Conservation (phyloP, 2,888 invertebrate species). For the Cenopis cana region DNA sequence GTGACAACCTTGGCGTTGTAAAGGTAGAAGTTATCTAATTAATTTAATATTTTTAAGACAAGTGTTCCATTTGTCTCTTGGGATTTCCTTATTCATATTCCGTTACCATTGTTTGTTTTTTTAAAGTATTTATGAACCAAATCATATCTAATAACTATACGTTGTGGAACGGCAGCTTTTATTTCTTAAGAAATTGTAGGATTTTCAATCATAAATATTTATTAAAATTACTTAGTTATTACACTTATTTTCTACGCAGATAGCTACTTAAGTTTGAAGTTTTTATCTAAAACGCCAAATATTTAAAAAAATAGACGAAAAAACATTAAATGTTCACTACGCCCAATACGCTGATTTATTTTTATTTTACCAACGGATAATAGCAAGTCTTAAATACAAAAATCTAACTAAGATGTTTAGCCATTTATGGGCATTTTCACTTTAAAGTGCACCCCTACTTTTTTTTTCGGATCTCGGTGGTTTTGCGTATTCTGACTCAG, state of each 20-base stretch:
- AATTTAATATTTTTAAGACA: constrained; percentile 8
- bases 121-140: constrained; percentile 33
- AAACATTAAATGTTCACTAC: background rate
- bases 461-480: too few species aligned
- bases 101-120: constrained; percentile 40
- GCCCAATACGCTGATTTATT: too few species aligned
- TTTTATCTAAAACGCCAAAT: too few species aligned
- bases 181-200: constrained; percentile 1
- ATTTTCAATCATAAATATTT: constrained; percentile 21
- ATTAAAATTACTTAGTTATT: background rate
- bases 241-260: too few species aligned
- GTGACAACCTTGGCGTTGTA: background rate
- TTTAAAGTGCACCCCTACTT: too few species aligned
- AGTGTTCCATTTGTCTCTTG: constrained; percentile 2
- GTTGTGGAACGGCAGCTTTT: constrained; percentile 42
- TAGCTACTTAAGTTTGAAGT: background rate
- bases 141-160: constrained; percentile 4
- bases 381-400: too few species aligned
- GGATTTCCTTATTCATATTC: constrained; percentile 16
- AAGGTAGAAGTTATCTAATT: background rate
- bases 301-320: background rate
- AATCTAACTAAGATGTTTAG: too few species aligned
- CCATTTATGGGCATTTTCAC: too few species aligned
- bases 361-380: too few species aligned
- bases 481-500: too few species aligned